Evolutionary conservation across 2,888 invertebrate genomes (phyloP).

Genomic region (Drosophila kuntzei): DNA sequence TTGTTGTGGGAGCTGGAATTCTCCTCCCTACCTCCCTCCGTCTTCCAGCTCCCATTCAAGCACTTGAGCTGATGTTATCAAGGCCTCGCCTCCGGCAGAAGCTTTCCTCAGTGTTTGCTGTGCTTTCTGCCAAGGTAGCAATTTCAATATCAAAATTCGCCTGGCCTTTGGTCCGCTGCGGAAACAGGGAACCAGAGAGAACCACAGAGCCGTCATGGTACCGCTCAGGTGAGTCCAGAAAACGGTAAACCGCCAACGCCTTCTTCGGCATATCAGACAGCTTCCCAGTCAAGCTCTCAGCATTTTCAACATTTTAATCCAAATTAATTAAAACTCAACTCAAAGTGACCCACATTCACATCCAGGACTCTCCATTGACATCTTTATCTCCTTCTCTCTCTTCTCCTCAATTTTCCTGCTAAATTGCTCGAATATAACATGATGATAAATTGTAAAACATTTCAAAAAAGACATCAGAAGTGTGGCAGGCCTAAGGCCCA

Average conservation of each 20-base stretch:
- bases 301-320: constrained; percentile 71
- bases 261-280: constrained; percentile 71
- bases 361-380: constrained; percentile 59
- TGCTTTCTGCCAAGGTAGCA: constrained; percentile 69
- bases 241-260: constrained; percentile 81
- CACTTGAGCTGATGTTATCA: constrained; percentile 69
- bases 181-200: constrained; percentile 20
- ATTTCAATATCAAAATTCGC: constrained; percentile 79
- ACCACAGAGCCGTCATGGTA: constrained; percentile 35
- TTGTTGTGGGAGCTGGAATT: constrained; percentile 61
- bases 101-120: constrained; percentile 63
- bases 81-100: constrained; percentile 66
- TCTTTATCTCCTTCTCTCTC: constrained; percentile 32
- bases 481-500: constrained; percentile 66
- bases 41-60: constrained; percentile 21
- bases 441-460: constrained; percentile 70
- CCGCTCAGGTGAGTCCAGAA: constrained; percentile 63
- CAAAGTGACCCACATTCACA: constrained; percentile 62
- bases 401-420: neutral
- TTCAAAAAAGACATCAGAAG: constrained; percentile 71
- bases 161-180: constrained; percentile 73
- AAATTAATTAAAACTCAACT: constrained; percentile 72
- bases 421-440: constrained; percentile 42
- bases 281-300: constrained; percentile 41
- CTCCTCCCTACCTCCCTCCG: constrained; percentile 16